Evolutionary conservation across 1,140 invertebrate species (phyloP), one percentile per base, ranked within the genome.

Genomic region (Drosophila ohnishii): DNA sequence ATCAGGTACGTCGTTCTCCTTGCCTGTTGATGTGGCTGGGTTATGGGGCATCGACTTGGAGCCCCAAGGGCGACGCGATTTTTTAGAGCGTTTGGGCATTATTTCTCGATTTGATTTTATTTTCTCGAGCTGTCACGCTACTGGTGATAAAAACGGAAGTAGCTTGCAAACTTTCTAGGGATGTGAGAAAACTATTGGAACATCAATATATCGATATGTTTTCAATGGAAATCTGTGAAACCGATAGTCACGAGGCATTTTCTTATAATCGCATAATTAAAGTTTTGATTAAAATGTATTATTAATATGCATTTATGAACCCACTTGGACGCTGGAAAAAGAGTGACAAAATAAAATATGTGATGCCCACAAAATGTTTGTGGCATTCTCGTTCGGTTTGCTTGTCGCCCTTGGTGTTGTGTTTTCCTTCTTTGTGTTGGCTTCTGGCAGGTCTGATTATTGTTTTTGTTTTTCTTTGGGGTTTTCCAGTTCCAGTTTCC

Each of bases 361-460:
- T 82, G 73, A 66, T 62, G 75, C 71, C 79, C 57, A 35, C 75
- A 87, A 82, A 82, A 76, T 87, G 78, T 86, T 76, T 86, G 66
- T 75, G 50, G 51, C 69, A 53, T 86, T 6, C 2, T 51, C 8
- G 40, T 72, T 45, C 44, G 37, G 67, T 48, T 57, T 58, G 22
- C 59, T 39, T 44, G 62, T 44, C 53, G 65, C 51, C 34, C 13
- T 34, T 70, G 42, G 28, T 71, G 51, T 40, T 35, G 30, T 35
- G 10, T 35, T 39, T 25, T 3, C n/a, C 10, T 47, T 22, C 32
- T n/a, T 40, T 32, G 28, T 60, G 25, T 32, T 60, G 16, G 8
- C 25, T 70, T 34, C 30, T 48, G 53, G 51, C 30, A 28, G 35
- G 7, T 39, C 14, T 62, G 51, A 58, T 67, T 61, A 9, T 47